phyloP scores from a whole-genome alignment of 2,888 invertebrate species.

The Meandrusa payeni region DNA sequence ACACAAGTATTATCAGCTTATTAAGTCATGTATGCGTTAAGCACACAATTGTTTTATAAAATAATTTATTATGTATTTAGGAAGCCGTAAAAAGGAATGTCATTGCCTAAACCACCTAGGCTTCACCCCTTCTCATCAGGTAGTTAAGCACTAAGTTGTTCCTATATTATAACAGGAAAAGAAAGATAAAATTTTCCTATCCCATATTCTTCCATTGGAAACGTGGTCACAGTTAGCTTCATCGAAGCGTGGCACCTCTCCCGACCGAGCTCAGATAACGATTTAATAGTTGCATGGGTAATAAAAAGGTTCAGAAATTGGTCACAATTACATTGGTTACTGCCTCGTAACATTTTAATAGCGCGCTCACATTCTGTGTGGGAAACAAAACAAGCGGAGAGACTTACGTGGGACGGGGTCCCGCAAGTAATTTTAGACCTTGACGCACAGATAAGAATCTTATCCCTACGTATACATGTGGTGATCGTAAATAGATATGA shows the following conservation, averaged over 20 bases:
- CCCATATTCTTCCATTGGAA: not conserved
- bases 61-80: no score
- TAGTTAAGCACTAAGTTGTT: no score
- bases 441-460: slow-evolving; percentile 17
- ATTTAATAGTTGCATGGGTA: slow-evolving; percentile 70
- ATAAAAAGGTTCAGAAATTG: slow-evolving; percentile 73
- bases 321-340: slow-evolving; percentile 72
- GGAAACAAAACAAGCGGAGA: slow-evolving; percentile 41
- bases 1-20: no score
- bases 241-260: slow-evolving; percentile 39
- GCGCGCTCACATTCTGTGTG: slow-evolving; percentile 61
- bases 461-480: slow-evolving; percentile 1
- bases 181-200: not conserved
- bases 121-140: no score
- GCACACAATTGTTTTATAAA: no score
- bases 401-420: slow-evolving; percentile 15
- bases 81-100: no score
- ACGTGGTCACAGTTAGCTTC: slow-evolving; percentile 9
- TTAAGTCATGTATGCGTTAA: no score
- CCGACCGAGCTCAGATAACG: slow-evolving; percentile 56
- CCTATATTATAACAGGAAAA: no score
- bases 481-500: no score
- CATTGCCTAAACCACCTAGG: no score
- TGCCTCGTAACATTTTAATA: slow-evolving; percentile 74
- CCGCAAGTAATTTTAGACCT: slow-evolving; percentile 21